Evolutionary conservation across 2,888 invertebrate species (phyloP).

Genomic region (Mycalesis mineus): DNA sequence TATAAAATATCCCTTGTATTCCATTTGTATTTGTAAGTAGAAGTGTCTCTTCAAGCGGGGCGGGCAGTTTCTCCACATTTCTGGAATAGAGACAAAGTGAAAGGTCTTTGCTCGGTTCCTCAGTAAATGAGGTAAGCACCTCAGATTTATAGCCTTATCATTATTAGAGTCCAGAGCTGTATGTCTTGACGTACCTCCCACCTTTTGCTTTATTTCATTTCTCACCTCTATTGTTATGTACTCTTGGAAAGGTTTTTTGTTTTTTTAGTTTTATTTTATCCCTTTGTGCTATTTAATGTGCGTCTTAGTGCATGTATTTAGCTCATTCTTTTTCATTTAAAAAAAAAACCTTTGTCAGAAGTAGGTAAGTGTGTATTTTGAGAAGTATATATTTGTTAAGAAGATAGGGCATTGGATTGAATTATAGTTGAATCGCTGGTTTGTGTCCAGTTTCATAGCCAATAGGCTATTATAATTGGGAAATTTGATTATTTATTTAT

Average conservation of each 20-base stretch:
- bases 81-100: constrained; percentile 20
- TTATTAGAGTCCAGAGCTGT: constrained; percentile 6
- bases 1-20: background rate
- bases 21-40: constrained; percentile 2
- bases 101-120: constrained; percentile 13
- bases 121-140: constrained; percentile 19
- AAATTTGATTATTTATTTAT: no score
- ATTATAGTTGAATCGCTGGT: no score
- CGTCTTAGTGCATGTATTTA: no score
- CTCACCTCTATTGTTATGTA: background rate
- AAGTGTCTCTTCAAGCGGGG: constrained; percentile 9
- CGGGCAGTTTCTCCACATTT: constrained; percentile 15
- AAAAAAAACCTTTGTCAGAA: no score
- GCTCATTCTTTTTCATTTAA: no score
- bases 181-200: background rate
- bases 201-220: background rate
- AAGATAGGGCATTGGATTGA: no score
- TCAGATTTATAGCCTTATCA: constrained; percentile 20
- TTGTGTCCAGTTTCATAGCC: no score
- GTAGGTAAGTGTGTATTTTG: no score
- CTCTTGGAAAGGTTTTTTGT: background rate
- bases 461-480: no score
- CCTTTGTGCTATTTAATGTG: no score
- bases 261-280: background rate
- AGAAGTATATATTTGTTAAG: no score